Evolutionary conservation across 2,888 invertebrate genomes (phyloP).

Genomic region (Cremastobaeus sp.): DNA sequence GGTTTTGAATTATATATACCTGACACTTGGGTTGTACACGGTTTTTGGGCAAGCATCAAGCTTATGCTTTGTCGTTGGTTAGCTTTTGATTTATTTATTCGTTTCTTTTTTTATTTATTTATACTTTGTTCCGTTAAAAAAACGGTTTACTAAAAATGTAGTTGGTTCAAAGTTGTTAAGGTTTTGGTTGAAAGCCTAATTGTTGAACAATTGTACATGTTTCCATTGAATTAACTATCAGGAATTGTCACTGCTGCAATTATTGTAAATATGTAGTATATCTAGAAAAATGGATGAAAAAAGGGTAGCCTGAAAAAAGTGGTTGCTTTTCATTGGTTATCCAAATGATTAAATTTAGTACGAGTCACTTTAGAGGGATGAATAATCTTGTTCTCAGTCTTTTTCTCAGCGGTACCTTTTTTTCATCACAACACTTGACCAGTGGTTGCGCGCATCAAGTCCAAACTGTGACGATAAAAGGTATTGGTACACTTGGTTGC

Average conservation of each 20-base stretch:
- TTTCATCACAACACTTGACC: constrained; percentile 39
- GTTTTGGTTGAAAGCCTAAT: constrained; percentile 23
- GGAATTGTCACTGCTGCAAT: constrained; percentile 57
- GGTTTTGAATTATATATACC: constrained; percentile 2
- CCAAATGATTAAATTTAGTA: too few relatives aligned
- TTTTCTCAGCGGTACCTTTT: too few relatives aligned
- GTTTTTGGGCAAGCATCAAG: too few relatives aligned
- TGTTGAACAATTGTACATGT: constrained; percentile 5
- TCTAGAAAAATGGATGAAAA: constrained; percentile 52
- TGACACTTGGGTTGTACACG: too few relatives aligned
- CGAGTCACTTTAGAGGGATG: too few relatives aligned
- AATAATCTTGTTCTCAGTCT: constrained; percentile 44
- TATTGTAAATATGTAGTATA: constrained; percentile 65
- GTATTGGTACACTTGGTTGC: neutral
- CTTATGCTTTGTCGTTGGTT: too few relatives aligned
- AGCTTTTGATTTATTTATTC: neutral
- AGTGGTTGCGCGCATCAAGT: constrained; percentile 45
- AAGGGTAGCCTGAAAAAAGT: too few relatives aligned
- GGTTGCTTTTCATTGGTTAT: too few relatives aligned
- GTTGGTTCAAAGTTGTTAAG: constrained; percentile 6
- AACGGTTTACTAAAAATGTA: neutral
- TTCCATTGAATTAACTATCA: constrained; percentile 38
- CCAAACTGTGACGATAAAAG: constrained; percentile 38
- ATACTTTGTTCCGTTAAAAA: too few relatives aligned
- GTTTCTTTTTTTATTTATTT: too few relatives aligned